Base-by-base conservation (phyloP, 2,888 invertebrate genomes). In the Flexamia atlantica region DNA sequence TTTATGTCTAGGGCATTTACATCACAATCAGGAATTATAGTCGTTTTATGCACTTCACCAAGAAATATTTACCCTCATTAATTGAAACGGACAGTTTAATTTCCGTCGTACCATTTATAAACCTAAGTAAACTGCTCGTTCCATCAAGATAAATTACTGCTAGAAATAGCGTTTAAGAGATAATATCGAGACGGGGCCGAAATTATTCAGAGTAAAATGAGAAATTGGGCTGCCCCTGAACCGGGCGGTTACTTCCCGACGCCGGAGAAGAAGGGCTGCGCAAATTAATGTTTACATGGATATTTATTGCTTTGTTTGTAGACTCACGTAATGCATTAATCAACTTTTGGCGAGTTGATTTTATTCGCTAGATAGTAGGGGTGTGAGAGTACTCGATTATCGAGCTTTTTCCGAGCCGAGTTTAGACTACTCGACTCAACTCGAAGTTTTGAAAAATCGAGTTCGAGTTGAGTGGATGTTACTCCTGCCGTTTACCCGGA, bases 231-330 rank as follows among this genome's bases (percentile, higher is more conserved):
- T 14, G 64, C 57, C 23, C 10, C 60, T 60, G 64, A 64, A 64
- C 14, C 14, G 17, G 30, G 64, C 64, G 30, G 64, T 64, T 64
- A 64, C 64, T 64, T 64, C 30, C 64, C 64, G 14, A 64, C 30
- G 64, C 30, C 64, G n/a, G 64, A 30, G 64, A 28, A 25, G 64
- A 14, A 64, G 64, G 64, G 3, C 64, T 64, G 64, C 30, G 64
- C 64, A 64, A 64, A 64, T 64, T 64, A 64, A 64, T 64, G 64
- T 28, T 64, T 64, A 70, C 70, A n/a, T n/a, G 36, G 70, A 70
- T 70, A 70, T 70, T 70, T 70, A 70, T 70, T 23, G 70, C 36
- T 70, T 70, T 70, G 70, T 70, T 70, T 70, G 9, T 30, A 3
- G 64, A 64, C 64, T 64, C 64, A 64, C 64, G 64, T 64, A 28